phyloP scores from a whole-genome alignment of 2,113 vertebrate species.

The Mesoclemmys tuberculata region DNA sequence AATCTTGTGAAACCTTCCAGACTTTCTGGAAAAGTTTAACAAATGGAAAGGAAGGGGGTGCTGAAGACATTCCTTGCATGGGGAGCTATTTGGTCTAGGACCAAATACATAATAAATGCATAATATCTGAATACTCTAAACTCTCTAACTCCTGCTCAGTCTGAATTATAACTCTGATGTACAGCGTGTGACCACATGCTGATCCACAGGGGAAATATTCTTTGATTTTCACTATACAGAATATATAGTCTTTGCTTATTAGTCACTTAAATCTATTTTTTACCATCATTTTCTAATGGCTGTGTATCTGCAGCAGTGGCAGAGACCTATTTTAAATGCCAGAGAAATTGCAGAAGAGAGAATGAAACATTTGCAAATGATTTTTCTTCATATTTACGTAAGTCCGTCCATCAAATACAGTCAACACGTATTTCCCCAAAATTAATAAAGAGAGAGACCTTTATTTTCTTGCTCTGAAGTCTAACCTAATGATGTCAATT shows the following conservation, averaged over 20 bases:
- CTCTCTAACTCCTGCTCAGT: neutral
- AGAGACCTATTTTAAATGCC: neutral
- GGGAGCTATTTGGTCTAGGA: no score
- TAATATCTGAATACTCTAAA: conserved; percentile 11
- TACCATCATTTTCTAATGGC: neutral
- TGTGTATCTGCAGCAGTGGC: neutral
- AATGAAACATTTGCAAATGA: neutral
- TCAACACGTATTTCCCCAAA: neutral
- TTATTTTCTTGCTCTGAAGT: neutral
- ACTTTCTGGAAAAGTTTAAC: no score
- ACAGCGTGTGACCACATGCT: neutral
- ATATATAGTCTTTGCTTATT: neutral
- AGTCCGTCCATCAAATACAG: neutral
- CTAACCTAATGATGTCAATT: neutral
- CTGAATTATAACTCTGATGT: neutral
- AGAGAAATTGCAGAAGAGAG: neutral
- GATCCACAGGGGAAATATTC: neutral
- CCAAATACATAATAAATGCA: no score
- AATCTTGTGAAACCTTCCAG: no score
- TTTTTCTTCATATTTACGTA: neutral
- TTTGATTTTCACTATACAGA: neutral
- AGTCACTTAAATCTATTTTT: neutral
- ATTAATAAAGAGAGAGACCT: neutral
- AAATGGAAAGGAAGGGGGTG: no score
- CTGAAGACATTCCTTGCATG: no score